Percentiles rank a stretch among this genome's conserved stretches.
Evolutionary conservation across 2,113 vertebrate genomes (phyloP).

Genomic region (Anarrhichthys ocellatus): DNA sequence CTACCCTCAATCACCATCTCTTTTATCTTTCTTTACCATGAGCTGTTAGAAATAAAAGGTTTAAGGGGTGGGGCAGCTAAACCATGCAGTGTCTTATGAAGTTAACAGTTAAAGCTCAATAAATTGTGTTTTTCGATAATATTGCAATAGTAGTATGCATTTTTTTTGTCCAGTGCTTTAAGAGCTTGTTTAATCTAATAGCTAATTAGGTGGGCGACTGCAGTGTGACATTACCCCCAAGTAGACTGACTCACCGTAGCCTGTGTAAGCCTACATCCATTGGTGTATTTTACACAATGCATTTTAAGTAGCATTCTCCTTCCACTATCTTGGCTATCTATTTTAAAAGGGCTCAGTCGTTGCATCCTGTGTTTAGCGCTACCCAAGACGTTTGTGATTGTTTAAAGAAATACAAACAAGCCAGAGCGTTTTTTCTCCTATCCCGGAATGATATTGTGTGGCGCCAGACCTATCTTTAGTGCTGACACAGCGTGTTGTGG

Average conservation of each 20-base stretch:
- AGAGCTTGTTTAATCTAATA: background rate
- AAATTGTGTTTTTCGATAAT: background rate
- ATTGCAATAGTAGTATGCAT: background rate
- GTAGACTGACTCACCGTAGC: background rate
- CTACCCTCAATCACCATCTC: too few species aligned
- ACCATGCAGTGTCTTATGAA: too few species aligned
- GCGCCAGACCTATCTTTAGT: background rate
- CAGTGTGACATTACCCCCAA: background rate
- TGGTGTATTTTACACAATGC: background rate
- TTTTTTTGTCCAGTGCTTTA: background rate
- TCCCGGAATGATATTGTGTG: background rate
- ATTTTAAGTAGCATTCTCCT: background rate
- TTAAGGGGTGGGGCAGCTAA: too few species aligned
- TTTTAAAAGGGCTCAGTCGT: background rate
- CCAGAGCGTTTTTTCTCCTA: background rate
- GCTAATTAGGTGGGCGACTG: background rate
- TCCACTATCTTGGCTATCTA: too few species aligned
- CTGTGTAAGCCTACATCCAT: background rate
- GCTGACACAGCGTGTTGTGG: background rate
- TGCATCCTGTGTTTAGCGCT: background rate
- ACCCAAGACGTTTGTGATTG: background rate
- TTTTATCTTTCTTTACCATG: too few species aligned
- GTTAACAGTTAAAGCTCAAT: background rate
- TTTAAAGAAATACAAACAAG: conserved; percentile 3
- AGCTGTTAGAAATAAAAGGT: too few species aligned